Evolutionary conservation across 2,888 invertebrate genomes (phyloP).

Genomic region (Amphipoea lucens): DNA sequence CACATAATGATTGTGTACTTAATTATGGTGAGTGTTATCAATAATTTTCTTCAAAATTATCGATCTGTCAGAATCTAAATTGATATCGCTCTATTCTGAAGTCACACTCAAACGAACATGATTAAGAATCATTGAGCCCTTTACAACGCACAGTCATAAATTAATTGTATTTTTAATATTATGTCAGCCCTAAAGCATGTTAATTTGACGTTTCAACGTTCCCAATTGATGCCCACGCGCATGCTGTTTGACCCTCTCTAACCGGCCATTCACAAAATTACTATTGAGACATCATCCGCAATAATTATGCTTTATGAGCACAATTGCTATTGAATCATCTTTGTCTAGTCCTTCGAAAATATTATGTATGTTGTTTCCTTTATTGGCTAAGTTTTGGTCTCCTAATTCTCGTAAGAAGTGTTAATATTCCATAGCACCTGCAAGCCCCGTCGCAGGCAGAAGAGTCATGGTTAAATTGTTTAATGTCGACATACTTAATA

Average conservation of each 20-base stretch:
- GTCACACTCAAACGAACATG: conserved; percentile 25
- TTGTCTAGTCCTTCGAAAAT: conserved; percentile 29
- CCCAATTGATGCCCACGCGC: conserved; percentile 88
- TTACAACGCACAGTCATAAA: conserved; percentile 47
- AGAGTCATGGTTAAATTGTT: conserved; percentile 44
- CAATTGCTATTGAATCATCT: conserved; percentile 57
- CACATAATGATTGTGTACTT: background rate
- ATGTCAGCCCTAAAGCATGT: conserved; percentile 78
- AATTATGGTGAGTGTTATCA: background rate
- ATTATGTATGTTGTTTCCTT: background rate
- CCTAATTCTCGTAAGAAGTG: background rate
- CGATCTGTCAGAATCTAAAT: conserved; percentile 36
- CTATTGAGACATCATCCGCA: conserved; percentile 86
- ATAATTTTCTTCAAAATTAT: conserved; percentile 8
- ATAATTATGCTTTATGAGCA: conserved; percentile 75
- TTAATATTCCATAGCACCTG: conserved; percentile 19
- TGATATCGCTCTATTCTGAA: conserved; percentile 31
- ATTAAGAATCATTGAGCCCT: conserved; percentile 52
- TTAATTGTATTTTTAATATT: conserved; percentile 58
- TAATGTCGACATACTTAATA: conserved; percentile 29
- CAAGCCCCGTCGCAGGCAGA: background rate
- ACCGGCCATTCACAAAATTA: conserved; percentile 82
- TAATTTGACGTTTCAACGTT: conserved; percentile 85
- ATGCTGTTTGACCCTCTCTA: conserved; percentile 80
- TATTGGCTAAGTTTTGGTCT: background rate